These are phyloP conservation scores for Ectemnius cavifrons DNA, from an alignment of 2,888 invertebrate genomes.

Conservation along the genomic window DNA sequence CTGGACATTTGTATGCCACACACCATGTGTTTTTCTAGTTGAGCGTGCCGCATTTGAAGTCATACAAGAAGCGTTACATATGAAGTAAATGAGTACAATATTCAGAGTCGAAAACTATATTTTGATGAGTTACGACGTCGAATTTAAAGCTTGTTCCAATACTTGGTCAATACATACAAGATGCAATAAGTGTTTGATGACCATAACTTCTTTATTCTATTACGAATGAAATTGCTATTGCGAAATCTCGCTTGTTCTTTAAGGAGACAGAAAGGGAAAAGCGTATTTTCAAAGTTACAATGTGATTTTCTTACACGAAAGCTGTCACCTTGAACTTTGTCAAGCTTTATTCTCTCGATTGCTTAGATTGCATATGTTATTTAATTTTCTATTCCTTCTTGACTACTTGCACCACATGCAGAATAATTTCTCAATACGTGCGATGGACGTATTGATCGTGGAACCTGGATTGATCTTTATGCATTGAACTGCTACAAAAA, in stretches of 20 bases:
- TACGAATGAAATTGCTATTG: no score
- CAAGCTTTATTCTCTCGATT: slow-evolving; percentile 16
- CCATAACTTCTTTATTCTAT: no score
- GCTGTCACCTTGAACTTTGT: slow-evolving; percentile 21
- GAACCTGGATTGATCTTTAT: background rate
- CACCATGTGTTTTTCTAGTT: no score
- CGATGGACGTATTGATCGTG: slow-evolving; percentile 27
- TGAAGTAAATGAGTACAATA: no score
- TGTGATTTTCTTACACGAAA: background rate
- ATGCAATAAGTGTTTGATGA: no score
- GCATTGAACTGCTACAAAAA: background rate
- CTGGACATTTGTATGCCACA: no score
- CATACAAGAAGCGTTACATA: no score
- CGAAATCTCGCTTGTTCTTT: background rate
- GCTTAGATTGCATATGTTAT: slow-evolving; percentile 34
- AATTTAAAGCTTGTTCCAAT: no score
- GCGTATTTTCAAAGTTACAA: background rate
- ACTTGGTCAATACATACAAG: no score
- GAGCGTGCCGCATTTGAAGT: no score
- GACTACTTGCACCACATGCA: slow-evolving; percentile 43
- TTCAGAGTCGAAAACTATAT: no score
- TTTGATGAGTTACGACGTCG: no score
- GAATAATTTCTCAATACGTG: slow-evolving; percentile 15
- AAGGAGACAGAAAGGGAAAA: background rate
- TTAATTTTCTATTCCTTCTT: slow-evolving; percentile 26